Evolutionary conservation across 2,888 invertebrate species (phyloP).

Genomic region (Papilio protenor): DNA sequence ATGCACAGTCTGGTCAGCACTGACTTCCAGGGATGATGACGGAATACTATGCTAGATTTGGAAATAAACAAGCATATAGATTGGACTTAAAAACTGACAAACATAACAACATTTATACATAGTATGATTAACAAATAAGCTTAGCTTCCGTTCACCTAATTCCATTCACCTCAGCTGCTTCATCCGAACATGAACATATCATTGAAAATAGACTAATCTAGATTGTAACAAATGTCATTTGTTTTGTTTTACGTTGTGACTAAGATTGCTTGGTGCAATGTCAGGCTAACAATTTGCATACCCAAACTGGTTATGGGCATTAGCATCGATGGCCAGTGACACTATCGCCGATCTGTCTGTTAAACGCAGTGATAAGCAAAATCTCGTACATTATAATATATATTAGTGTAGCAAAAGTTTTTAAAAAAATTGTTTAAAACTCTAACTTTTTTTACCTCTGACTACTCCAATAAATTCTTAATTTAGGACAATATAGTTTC

Average conservation of each 20-base stretch:
- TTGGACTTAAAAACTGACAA: no score
- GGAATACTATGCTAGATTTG: no score
- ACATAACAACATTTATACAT: no score
- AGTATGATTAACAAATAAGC: not conserved
- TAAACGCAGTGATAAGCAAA: constrained; percentile 1
- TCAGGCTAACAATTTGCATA: not conserved
- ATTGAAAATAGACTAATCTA: not conserved
- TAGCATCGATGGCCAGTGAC: not conserved
- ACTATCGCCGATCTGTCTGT: not conserved
- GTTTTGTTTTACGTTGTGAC: not conserved
- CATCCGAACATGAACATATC: not conserved
- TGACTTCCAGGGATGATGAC: no score
- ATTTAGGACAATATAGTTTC: no score
- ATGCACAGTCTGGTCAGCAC: no score
- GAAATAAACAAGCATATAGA: no score
- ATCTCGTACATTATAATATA: not conserved
- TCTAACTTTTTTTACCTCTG: no score
- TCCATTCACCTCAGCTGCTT: not conserved
- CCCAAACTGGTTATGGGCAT: not conserved
- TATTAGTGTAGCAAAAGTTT: no score
- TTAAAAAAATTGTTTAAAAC: no score
- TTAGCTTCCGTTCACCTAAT: not conserved
- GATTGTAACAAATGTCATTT: not conserved
- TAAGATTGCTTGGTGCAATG: not conserved
- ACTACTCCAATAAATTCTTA: no score